phyloP scores from a whole-genome alignment of 2,113 vertebrate genomes.

The Motacilla alba region DNA sequence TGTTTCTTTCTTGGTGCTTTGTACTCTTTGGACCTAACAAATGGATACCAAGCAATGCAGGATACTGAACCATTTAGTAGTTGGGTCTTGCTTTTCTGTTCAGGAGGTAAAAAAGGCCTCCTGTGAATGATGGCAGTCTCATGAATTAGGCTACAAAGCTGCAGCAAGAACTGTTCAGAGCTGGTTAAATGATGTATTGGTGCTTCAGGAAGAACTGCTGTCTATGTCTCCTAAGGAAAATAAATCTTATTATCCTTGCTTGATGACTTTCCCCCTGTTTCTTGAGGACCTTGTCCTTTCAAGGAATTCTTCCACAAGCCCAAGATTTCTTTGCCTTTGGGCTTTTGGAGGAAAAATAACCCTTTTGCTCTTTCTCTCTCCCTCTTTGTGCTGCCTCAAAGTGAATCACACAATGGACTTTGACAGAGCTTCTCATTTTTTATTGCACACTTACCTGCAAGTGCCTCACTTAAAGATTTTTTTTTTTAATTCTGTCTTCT shows the following conservation, averaged over 20 bases:
- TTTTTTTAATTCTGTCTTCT: neutral
- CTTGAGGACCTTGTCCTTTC: neutral
- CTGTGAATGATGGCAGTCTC: neutral
- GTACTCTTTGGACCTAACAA: neutral
- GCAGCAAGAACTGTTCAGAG: neutral
- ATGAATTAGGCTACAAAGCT: neutral
- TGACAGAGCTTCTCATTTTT: neutral
- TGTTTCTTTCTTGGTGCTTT: neutral
- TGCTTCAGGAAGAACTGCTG: neutral
- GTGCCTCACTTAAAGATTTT: neutral
- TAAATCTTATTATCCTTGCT: neutral
- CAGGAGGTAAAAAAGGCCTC: neutral
- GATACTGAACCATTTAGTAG: rapidly evolving
- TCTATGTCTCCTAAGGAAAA: neutral
- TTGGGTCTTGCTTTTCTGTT: neutral
- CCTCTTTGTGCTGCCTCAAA: neutral
- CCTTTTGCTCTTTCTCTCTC: neutral
- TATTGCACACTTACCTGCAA: neutral
- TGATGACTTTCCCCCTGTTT: neutral
- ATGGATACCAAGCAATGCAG: neutral
- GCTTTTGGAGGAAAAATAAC: neutral
- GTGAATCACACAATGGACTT: neutral
- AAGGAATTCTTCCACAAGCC: neutral
- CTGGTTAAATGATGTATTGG: neutral
- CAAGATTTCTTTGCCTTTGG: neutral